Evolutionary conservation across 1,140 invertebrate genomes (phyloP), one percentile per base, ranked within the genome.

Genomic region (Stratiolaelaps scimitus): DNA sequence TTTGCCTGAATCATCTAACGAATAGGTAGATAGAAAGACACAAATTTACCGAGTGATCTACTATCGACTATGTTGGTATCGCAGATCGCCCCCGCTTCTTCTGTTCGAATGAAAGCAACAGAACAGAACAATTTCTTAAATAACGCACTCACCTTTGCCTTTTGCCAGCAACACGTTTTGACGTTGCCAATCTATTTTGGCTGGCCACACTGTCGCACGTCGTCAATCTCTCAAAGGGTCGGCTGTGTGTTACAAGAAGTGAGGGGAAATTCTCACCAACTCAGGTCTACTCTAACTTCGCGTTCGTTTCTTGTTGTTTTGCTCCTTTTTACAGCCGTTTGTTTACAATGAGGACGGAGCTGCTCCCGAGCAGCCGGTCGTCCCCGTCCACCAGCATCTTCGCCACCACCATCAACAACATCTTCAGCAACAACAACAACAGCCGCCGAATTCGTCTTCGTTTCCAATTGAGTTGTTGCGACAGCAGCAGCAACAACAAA

Each of bases 341-440:
- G 53, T 60, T 34, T 60, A 60, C 53, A 60, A 60, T 60, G 53
- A 60, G 34, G 53, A 60, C 53, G 53, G 53, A 60, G 53, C 53
- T 60, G 53, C 53, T 26, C 53, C 53, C 53, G 53, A 60, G 53
- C 53, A 60, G 53, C 53, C 53, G 53, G 53, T 26, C 53, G 34
- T 40, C 34, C 34, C 34, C 34, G 34, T 40, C 34, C 34, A 40
- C 34, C 34, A 40, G 10, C 34, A 40, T 40, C 34, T 40, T 10
- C 34, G 34, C 10, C 34, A 40, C 34, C 34, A 40, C 4, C 34
- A 40, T 6, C 34, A 40, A 10, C 34, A 40, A 10, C 34, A 40
- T n/a, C n/a, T n/a, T n/a, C n/a, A n/a, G n/a, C 34, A 40, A 40
- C 34, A 40, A 40, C 34, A 40, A 10, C 34, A 40, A 10, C 34